Base-by-base conservation (phyloP, 2,888 invertebrate species). In the Uloborus plumipes region DNA sequence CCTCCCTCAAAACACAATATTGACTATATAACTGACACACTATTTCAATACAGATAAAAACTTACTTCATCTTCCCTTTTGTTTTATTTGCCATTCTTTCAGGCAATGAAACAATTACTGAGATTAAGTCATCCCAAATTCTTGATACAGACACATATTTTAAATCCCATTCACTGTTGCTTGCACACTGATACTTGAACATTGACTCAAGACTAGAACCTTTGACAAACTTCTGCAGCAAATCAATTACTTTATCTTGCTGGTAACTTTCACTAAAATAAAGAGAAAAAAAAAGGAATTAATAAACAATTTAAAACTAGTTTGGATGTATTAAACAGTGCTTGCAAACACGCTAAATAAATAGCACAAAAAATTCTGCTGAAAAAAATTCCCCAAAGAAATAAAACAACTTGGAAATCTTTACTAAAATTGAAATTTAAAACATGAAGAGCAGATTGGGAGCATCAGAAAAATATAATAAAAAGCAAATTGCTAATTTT, bases 31-130 rank as follows among this genome's bases (percentile, higher is more conserved):
- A 26, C 4, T 26, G 4, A 26, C 26, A 26, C 2, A 26, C 26
- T 26, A 26, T n/a, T n/a, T 26, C 26, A 26, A 26, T 4, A 26
- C 4, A 51, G 51, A 61, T 0, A 22, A 31, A 50, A 22, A 70
- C 83, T 84, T 66, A 84, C 83, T 39, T 67, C 20, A 74, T 58
- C 20, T 74, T 49, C 16, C 69, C 74, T 51, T 72, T 69, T 16
- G 71, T 74, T 61, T 70, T 70, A 39, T 84, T 78, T 4, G 83
- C 78, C 11, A 84, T 47, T 65, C 78, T 73, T 47, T 84, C 83
- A n/a, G 83, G 78, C 15, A 84, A 51, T 18, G 83, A 78, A 20
- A 78, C 64, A 9, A 84, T 55, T 1, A 74, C 39, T 13, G 73
- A 59, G 16, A 84, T 70, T 0, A 78, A 26, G 14, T 74, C 77